phyloP scores from a whole-genome alignment of 2,888 invertebrate genomes.

The Spilosoma lubricipeda region DNA sequence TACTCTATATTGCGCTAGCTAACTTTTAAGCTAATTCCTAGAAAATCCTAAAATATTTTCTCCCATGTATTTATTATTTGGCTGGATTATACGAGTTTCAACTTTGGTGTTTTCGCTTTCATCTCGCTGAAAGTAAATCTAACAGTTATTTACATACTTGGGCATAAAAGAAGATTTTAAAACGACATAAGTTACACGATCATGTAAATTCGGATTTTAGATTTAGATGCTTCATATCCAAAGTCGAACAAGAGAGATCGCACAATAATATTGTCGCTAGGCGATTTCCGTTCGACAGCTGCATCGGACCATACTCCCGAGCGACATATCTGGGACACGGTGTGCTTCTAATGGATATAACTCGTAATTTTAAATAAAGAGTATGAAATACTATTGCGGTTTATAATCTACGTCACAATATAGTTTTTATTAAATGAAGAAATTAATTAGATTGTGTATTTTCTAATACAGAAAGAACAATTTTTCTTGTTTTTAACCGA shows the following conservation, averaged over 20 bases:
- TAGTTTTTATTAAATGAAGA: too few relatives aligned
- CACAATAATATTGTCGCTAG: constrained; percentile 82
- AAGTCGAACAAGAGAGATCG: constrained; percentile 63
- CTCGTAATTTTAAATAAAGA: background rate
- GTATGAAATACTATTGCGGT: background rate
- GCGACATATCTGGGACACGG: constrained; percentile 78
- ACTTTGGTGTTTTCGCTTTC: background rate
- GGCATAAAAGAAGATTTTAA: background rate
- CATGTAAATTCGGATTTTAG: constrained; percentile 31
- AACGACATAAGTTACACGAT: constrained; percentile 15
- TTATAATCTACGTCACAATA: background rate
- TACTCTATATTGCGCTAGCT: too few relatives aligned
- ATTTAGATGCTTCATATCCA: constrained; percentile 38
- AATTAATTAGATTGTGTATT: too few relatives aligned
- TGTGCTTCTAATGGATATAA: background rate
- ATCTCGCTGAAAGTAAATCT: background rate
- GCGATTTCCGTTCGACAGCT: constrained; percentile 81
- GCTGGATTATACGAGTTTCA: too few relatives aligned
- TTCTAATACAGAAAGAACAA: background rate
- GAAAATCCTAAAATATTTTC: too few relatives aligned
- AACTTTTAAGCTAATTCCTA: too few relatives aligned
- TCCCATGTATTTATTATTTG: too few relatives aligned
- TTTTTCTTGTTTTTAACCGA: too few relatives aligned
- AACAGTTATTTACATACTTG: background rate
- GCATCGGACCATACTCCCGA: constrained; percentile 63